phyloP scores from a whole-genome alignment of 2,888 invertebrate species.

The Cantharis nigra region DNA sequence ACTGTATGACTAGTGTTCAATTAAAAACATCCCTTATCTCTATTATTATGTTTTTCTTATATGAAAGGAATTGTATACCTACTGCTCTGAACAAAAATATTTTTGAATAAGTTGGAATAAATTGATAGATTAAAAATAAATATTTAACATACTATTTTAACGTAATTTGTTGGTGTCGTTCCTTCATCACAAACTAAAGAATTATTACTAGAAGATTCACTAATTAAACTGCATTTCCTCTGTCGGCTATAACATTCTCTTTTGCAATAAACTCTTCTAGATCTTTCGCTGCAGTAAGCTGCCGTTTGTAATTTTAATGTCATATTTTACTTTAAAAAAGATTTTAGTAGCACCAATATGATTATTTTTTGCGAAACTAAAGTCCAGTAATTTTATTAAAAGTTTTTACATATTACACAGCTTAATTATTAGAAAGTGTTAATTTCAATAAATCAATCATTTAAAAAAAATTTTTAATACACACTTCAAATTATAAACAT shows the following conservation, averaged over 20 bases:
- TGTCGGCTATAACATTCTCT: slow-evolving; percentile 48
- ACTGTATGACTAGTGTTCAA: no score
- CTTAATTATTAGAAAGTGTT: neutral
- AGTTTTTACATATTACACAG: neutral
- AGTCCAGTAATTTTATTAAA: neutral
- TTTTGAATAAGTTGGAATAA: neutral
- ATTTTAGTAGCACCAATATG: neutral
- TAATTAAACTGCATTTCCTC: slow-evolving; percentile 53
- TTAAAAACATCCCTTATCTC: no score
- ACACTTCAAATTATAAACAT: neutral
- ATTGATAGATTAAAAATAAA: neutral
- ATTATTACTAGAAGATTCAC: slow-evolving; percentile 25
- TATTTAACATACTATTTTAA: slow-evolving; percentile 7
- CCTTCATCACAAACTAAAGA: slow-evolving; percentile 29
- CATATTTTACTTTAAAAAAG: slow-evolving; percentile 47
- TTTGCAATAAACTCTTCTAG: slow-evolving; percentile 42
- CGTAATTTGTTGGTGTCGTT: slow-evolving; percentile 26
- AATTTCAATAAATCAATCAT: neutral
- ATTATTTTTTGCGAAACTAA: neutral
- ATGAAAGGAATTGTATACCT: no score
- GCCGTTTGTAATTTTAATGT: slow-evolving; percentile 64
- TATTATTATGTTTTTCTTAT: no score
- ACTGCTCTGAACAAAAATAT: no score
- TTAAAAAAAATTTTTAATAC: neutral
- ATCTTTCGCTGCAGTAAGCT: slow-evolving; percentile 56